These are phyloP conservation scores for Lasioglossum morio DNA, from an alignment of 2,888 invertebrate species.

Conservation along the genomic window DNA sequence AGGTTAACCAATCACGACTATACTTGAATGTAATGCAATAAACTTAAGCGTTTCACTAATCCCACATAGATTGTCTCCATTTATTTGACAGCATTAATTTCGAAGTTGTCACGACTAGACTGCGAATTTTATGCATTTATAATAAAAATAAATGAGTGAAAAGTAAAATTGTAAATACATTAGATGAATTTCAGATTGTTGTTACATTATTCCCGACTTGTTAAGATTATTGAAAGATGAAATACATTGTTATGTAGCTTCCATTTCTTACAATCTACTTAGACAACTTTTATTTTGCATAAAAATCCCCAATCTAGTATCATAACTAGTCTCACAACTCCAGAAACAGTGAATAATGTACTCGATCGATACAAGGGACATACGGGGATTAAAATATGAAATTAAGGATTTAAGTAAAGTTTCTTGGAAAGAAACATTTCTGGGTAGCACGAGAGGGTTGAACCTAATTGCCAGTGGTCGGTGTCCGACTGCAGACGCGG, in stretches of 20 bases:
- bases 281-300: too few relatives aligned
- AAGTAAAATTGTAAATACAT: too few relatives aligned
- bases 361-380: too few relatives aligned
- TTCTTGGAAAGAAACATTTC: background rate
- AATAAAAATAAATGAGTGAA: too few relatives aligned
- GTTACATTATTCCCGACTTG: too few relatives aligned
- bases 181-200: too few relatives aligned
- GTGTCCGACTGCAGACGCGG: slow-evolving; percentile 54
- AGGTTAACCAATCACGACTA: background rate
- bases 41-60: background rate
- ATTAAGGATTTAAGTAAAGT: background rate
- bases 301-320: too few relatives aligned
- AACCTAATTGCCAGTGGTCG: slow-evolving; percentile 2
- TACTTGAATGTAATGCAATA: background rate
- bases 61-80: background rate
- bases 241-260: too few relatives aligned
- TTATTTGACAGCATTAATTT: background rate
- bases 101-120: background rate
- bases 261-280: too few relatives aligned
- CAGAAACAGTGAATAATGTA: background rate
- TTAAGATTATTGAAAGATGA: too few relatives aligned
- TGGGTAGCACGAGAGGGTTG: background rate
- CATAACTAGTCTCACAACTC: background rate
- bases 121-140: too few relatives aligned
- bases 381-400: background rate